These are phyloP conservation scores for Tiliacea aurago DNA, from an alignment of 2,888 invertebrate species.

Conservation along the genomic window DNA sequence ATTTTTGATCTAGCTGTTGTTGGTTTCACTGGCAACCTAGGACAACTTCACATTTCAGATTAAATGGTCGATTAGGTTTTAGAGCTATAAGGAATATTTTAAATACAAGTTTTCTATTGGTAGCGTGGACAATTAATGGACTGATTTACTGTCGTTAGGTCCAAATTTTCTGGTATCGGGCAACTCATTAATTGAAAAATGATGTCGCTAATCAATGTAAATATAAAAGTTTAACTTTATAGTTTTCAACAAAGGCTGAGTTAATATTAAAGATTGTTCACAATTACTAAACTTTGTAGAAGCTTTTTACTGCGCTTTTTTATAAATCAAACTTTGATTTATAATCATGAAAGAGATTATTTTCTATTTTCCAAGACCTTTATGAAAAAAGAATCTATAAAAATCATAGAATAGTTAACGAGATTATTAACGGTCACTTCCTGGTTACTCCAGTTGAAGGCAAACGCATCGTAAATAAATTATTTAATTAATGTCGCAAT, in stretches of 20 bases:
- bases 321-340: background rate
- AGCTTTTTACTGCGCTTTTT: background rate
- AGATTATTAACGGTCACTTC: slow-evolving; percentile 26
- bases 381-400: background rate
- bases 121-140: background rate
- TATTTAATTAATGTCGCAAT: slow-evolving; percentile 28
- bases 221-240: background rate
- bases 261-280: background rate
- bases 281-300: slow-evolving; percentile 3
- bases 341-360: background rate
- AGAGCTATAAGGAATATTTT: background rate
- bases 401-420: slow-evolving; percentile 1
- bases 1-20: background rate
- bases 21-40: background rate
- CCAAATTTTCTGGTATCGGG: background rate
- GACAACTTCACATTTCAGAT: background rate
- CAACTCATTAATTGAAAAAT: background rate
- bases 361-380: background rate
- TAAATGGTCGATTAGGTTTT: background rate
- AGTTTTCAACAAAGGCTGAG: slow-evolving; percentile 15
- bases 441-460: slow-evolving; percentile 37
- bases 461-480: slow-evolving; percentile 29
- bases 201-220: background rate
- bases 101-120: background rate
- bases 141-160: background rate